These are phyloP conservation scores for Mellilla xanthometata DNA, from an alignment of 2,888 invertebrate genomes.

Conservation along the genomic window DNA sequence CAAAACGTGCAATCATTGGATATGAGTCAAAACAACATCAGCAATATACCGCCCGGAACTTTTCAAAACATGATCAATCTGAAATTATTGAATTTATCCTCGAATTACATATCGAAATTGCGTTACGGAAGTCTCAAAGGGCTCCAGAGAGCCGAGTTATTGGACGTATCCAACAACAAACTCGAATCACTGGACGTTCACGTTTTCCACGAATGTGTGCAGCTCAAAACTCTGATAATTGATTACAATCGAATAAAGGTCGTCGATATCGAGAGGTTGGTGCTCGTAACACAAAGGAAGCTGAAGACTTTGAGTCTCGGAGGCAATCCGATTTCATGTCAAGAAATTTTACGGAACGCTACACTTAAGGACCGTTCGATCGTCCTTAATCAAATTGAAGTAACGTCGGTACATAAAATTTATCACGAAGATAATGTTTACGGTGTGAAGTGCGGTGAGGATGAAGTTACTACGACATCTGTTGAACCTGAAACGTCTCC, in stretches of 20 bases:
- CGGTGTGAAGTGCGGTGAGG: slow-evolving; percentile 66
- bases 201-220: slow-evolving; percentile 65
- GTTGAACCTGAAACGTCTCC: slow-evolving; percentile 5
- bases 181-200: slow-evolving; percentile 55
- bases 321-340: slow-evolving; percentile 66
- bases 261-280: slow-evolving; percentile 59
- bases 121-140: slow-evolving; percentile 66
- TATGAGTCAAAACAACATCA: slow-evolving; percentile 57
- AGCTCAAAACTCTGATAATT: slow-evolving; percentile 56
- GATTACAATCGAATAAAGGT: slow-evolving; percentile 63
- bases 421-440: slow-evolving; percentile 72
- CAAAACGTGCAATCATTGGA: slow-evolving; percentile 56
- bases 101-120: slow-evolving; percentile 51
- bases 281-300: slow-evolving; percentile 45
- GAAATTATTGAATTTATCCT: slow-evolving; percentile 60
- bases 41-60: slow-evolving; percentile 56
- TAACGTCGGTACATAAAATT: slow-evolving; percentile 66
- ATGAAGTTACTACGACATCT: slow-evolving; percentile 24
- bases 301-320: slow-evolving; percentile 61
- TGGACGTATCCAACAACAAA: slow-evolving; percentile 66
- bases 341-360: slow-evolving; percentile 52
- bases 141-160: slow-evolving; percentile 53
- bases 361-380: slow-evolving; percentile 39
- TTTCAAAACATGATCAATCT: slow-evolving; percentile 59
- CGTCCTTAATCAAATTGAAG: slow-evolving; percentile 44